Evolutionary conservation across 2,888 invertebrate species (phyloP), one percentile per base, ranked within the genome.

Genomic region (Drosophila stalkeri): DNA sequence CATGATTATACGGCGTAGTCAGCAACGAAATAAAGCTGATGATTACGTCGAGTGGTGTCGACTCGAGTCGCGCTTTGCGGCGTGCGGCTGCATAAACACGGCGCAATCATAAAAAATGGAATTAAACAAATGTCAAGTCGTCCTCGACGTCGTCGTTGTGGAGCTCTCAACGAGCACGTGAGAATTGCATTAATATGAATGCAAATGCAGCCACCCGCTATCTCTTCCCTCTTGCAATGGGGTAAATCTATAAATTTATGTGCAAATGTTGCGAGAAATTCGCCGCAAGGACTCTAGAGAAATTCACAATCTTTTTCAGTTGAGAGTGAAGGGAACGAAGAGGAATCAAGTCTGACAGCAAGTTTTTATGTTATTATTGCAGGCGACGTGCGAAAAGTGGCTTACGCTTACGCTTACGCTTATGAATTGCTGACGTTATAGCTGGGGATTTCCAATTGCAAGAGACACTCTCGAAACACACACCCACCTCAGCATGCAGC

Each of bases 151-250:
- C 63, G 46, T n/a, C 44, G 63, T 55, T 12, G 44, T 55, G 41
- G 61, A 72, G 76, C 54, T 41, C 72, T 60, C 72, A 62, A 56
- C 64, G 80, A 86, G 82, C 90, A 90, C 90, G 90, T 90, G 90
- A 90, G 90, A 90, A 88, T 88, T 82, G 86, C 86, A 86, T 88
- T 86, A 88, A 86, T 83, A 88, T 80, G 86, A 82, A 86, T 86
- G 83, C 83, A 88, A 87, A 86, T 86, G 86, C 70, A 55, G 72
- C 60, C 59, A 60, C 70, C 52, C 51, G 43, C 57, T 16, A 23
- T 11, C 23, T n/a, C 60, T 14, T 1, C 16, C 35, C 8, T 9
- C 20, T 39, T 8, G 9, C 20, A n/a, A 18, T 44, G 31, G 74
- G 63, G 31, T 59, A 89, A 88, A 90, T 86, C 85, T 82, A 86